Evolutionary conservation across 1,140 invertebrate species (phyloP).

Genomic region (Neomicropteryx cornuta): DNA sequence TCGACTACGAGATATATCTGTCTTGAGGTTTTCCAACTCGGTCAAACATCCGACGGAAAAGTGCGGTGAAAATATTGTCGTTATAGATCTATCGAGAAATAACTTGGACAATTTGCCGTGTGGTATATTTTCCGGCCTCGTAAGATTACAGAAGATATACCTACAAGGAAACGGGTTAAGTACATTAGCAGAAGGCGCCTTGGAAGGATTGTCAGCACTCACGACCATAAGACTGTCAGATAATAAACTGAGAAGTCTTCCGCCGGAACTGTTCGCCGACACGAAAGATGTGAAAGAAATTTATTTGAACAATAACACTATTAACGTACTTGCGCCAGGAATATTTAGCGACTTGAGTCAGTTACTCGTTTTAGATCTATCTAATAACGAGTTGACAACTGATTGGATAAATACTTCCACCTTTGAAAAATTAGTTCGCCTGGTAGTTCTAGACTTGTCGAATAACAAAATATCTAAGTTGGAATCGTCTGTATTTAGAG

Average conservation of each 20-base stretch:
- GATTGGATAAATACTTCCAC: conserved; percentile 83
- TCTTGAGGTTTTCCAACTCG: conserved; percentile 60
- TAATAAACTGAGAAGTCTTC: conserved; percentile 71
- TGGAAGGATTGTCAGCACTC: conserved; percentile 67
- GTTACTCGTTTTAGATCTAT: conserved; percentile 71
- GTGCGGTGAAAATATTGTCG: conserved; percentile 59
- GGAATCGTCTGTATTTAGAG: conserved; percentile 67
- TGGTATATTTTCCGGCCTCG: conserved; percentile 60
- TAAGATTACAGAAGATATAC: conserved; percentile 50
- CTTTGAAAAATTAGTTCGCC: conserved; percentile 67
- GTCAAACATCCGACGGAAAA: conserved; percentile 47
- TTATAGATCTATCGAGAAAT: conserved; percentile 74
- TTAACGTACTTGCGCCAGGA: conserved; percentile 74
- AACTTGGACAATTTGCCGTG: conserved; percentile 68
- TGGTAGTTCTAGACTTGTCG: conserved; percentile 72
- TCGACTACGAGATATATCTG: conserved; percentile 62
- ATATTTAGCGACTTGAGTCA: conserved; percentile 73
- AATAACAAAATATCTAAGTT: conserved; percentile 69
- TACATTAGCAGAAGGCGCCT: conserved; percentile 67
- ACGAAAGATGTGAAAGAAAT: conserved; percentile 71
- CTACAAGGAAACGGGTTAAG: conserved; percentile 59
- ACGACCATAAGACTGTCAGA: conserved; percentile 67
- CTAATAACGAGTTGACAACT: conserved; percentile 73
- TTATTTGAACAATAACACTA: conserved; percentile 76
- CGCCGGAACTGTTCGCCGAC: conserved; percentile 72